Evolutionary conservation across 2,797 vertebrate genomes (phyloP).

Genomic region (Crenichthys baileyi): DNA sequence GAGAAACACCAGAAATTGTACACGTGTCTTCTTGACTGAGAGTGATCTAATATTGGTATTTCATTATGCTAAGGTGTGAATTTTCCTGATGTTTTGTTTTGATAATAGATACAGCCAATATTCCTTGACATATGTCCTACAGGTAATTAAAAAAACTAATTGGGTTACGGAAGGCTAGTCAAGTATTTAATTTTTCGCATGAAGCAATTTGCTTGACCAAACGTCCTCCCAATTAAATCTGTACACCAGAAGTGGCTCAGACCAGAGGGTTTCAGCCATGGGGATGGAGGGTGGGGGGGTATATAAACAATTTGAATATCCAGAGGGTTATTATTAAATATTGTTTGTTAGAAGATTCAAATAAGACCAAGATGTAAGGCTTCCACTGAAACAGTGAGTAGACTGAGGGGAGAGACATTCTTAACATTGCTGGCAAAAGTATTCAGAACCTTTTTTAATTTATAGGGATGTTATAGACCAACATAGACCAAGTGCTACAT

Average conservation of each 20-base stretch:
- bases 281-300: neutral
- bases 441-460: no score
- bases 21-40: slow-evolving; percentile 22
- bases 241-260: slow-evolving; percentile 41
- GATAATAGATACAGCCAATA: slow-evolving; percentile 54
- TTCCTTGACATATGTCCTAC: slow-evolving; percentile 72
- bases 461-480: no score
- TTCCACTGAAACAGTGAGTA: neutral
- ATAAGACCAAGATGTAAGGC: neutral
- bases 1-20: slow-evolving; percentile 11
- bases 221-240: slow-evolving; percentile 54
- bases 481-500: no score
- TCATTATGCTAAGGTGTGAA: slow-evolving; percentile 52
- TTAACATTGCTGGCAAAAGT: no score
- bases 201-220: slow-evolving; percentile 69
- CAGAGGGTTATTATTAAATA: neutral
- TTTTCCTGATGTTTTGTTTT: slow-evolving; percentile 48
- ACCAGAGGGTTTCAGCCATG: slow-evolving; percentile 40
- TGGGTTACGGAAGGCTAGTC: slow-evolving; percentile 61
- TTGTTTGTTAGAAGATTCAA: neutral
- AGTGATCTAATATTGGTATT: slow-evolving; percentile 60
- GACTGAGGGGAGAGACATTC: neutral
- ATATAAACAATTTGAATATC: slow-evolving; percentile 21
- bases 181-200: slow-evolving; percentile 69
- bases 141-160: slow-evolving; percentile 65